phyloP scores from a whole-genome alignment of 2,888 invertebrate genomes.

The Eupeodes luniger region DNA sequence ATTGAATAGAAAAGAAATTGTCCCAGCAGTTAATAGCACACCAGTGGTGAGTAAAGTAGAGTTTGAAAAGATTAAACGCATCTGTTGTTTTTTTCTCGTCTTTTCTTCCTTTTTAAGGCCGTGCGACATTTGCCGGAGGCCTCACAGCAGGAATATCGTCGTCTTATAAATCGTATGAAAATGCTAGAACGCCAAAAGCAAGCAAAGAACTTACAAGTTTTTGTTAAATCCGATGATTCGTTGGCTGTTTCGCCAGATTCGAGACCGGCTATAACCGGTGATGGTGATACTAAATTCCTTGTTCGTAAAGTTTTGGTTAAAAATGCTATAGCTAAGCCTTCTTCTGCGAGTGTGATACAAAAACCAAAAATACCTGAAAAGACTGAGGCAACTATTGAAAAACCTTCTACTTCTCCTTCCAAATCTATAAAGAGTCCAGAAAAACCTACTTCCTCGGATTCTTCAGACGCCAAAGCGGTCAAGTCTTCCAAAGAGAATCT shows the following conservation, averaged over 20 bases:
- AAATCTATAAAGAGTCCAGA: not conserved
- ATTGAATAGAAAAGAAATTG: not conserved
- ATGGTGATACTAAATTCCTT: conserved; percentile 40
- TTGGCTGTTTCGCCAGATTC: not conserved
- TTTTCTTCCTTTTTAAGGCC: conserved; percentile 77
- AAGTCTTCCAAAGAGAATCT: conserved; percentile 77
- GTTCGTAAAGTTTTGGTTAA: conserved; percentile 65
- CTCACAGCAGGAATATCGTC: conserved; percentile 83
- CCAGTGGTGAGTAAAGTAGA: conserved; percentile 79
- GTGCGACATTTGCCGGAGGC: conserved; percentile 83
- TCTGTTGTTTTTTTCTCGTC: conserved; percentile 23
- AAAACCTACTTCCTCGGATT: not conserved
- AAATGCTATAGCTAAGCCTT: conserved; percentile 40
- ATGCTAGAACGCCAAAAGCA: conserved; percentile 81
- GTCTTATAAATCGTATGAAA: conserved; percentile 82
- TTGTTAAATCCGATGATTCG: not conserved
- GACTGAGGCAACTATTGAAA: not conserved
- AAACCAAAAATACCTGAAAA: conserved; percentile 23
- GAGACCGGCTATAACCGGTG: not conserved
- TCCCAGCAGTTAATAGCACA: conserved; percentile 69
- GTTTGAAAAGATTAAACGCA: not conserved
- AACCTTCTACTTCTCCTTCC: not conserved
- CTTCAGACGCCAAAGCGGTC: not conserved
- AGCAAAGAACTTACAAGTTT: conserved; percentile 50
- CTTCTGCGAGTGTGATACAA: conserved; percentile 21